Conservation (phyloP, 2,888 invertebrate genomes). For the Eristalis tenax region DNA sequence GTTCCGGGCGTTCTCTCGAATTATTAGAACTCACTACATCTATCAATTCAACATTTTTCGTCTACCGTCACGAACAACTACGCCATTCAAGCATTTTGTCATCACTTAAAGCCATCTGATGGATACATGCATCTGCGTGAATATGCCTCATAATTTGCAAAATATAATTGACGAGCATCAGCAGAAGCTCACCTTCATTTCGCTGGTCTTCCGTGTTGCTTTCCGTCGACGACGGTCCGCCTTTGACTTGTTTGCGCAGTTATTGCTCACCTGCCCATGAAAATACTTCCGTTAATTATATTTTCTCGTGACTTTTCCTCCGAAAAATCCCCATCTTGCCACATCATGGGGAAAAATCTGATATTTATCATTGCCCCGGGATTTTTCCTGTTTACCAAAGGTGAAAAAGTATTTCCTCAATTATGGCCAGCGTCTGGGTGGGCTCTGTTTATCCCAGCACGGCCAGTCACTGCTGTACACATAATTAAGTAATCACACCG, state of each 20-base stretch:
- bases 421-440: slow-evolving; percentile 29
- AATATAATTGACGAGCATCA: neutral
- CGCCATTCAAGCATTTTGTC: neutral
- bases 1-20: too few species aligned
- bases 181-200: neutral
- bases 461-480: slow-evolving; percentile 35
- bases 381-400: slow-evolving; percentile 32
- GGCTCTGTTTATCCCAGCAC: slow-evolving; percentile 25
- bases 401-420: slow-evolving; percentile 49
- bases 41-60: neutral
- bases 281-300: slow-evolving; percentile 44
- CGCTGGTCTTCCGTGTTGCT: neutral
- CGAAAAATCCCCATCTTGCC: slow-evolving; percentile 12
- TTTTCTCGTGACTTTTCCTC: slow-evolving; percentile 31
- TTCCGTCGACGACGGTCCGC: neutral
- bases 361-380: slow-evolving; percentile 45
- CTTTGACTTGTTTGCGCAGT: slow-evolving; percentile 28
- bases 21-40: too few species aligned
- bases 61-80: neutral
- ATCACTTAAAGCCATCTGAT: neutral
- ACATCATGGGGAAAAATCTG: slow-evolving; percentile 32
- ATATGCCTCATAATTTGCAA: neutral
- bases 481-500: slow-evolving; percentile 58
- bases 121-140: neutral
- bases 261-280: slow-evolving; percentile 1